Base-by-base conservation (phyloP, 2,888 invertebrate species). In the Calameuta pallipes region DNA sequence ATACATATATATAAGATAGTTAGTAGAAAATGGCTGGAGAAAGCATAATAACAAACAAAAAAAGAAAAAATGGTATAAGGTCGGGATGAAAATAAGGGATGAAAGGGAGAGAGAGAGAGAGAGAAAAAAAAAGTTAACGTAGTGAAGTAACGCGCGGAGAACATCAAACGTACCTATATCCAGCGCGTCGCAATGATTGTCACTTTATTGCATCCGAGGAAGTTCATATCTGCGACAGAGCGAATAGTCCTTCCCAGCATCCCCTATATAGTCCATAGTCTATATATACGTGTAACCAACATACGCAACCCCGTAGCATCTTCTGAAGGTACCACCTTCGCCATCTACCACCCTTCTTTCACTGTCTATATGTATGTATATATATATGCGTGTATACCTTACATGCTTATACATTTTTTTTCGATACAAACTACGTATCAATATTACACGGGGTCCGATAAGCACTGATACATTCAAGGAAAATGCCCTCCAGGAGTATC, bases 171-270 rank as follows among this genome's bases (percentile, higher is more conserved):
- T 79, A 71, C 34, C 34, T 71, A 77, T 76, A 79, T 81, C 79
- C 80, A 78, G 41, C 77, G 82, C 83, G 81, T 82, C 81, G 78
- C 81, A 83, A 85, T 86, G 83, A 85, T 84, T 83, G 85, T 83
- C 85, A 83, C 83, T 84, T 83, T 81, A 83, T 86, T 84, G 84
- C 83, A 83, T 85, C 81, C 81, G 79, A 79, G 83, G 83, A 83
- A 82, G 79, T 84, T 84, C 82, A 81, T 81, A 78, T 85, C 79
- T 76, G 74, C 30, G 69, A 35, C 35, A 76, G 76, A 56, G 41
- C 31, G 76, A 74, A 68, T 71, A 30, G 34, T 34, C 71, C 71
- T 15, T 71, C 71, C 31, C 11, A 71, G 33, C 70, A 70, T 33
- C 33, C 23, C 15, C 23, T 23, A 56, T 56, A 9, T 56, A 56